Conservation (phyloP, 2,797 vertebrate genomes). For the Malacoraja senta region DNA sequence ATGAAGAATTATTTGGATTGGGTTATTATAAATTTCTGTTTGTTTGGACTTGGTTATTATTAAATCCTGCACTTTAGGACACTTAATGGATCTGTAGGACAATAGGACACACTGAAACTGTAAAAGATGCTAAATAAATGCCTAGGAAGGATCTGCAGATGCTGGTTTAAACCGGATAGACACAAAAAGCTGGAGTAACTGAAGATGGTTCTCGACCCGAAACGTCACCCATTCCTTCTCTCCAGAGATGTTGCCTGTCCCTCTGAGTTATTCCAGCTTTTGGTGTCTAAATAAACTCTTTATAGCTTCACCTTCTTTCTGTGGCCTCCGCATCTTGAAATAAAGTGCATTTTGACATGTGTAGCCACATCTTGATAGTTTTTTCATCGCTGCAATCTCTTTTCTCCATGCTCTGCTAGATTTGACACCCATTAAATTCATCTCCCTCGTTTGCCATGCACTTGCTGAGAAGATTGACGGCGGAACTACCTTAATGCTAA, state of each 20-base stretch:
- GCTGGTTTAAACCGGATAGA: too few species aligned
- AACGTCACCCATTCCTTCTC: too few species aligned
- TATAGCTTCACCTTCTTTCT: background rate
- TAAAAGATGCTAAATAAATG: background rate
- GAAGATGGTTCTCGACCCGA: too few species aligned
- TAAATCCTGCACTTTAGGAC: background rate
- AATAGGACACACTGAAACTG: too few species aligned
- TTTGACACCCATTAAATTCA: background rate
- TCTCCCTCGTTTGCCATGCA: background rate
- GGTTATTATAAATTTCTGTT: background rate
- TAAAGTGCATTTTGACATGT: background rate
- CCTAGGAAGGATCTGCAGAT: too few species aligned
- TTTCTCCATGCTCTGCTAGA: background rate
- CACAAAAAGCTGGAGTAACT: too few species aligned
- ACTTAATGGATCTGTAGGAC: background rate
- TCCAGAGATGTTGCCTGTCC: too few species aligned
- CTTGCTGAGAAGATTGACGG: background rate
- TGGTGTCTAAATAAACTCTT: too few species aligned
- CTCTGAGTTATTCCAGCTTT: too few species aligned
- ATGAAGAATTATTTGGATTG: background rate
- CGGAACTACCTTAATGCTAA: background rate
- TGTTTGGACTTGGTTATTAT: background rate
- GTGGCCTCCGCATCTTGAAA: background rate
- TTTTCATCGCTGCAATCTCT: background rate
- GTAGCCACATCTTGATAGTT: background rate